Percentiles rank a stretch among this genome's conserved stretches.
Conservation (phyloP, 2,113 vertebrate species). For the Tinamus guttatus region DNA sequence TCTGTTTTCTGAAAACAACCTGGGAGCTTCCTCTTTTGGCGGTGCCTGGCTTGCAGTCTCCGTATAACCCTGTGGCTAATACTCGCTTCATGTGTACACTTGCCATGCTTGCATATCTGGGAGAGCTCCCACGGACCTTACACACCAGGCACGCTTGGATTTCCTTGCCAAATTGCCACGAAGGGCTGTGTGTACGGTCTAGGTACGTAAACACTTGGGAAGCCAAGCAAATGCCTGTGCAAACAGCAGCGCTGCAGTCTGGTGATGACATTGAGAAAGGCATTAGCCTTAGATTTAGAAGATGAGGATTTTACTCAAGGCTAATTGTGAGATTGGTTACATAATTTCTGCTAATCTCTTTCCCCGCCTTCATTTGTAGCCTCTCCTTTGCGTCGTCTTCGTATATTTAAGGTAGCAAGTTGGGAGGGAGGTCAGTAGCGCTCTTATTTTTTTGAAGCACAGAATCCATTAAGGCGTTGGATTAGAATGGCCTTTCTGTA, state of each 20-base stretch:
- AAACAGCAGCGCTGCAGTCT: neutral
- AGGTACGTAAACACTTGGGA: neutral
- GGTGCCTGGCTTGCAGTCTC: neutral
- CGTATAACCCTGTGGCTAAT: no score
- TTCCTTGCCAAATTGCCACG: neutral
- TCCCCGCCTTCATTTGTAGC: neutral
- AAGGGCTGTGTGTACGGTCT: neutral
- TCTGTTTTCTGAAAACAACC: neutral
- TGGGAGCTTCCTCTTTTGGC: neutral
- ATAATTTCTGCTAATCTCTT: neutral
- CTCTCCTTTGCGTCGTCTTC: neutral
- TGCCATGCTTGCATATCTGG: neutral
- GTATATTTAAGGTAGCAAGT: accelerated
- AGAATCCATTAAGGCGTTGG: neutral
- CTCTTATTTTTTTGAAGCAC: neutral
- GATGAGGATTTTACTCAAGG: neutral
- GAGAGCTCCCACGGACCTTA: neutral
- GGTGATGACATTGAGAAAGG: neutral
- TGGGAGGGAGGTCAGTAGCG: neutral
- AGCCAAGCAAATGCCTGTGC: no score
- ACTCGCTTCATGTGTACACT: neutral
- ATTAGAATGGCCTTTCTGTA: neutral
- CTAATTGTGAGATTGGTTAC: accelerated
- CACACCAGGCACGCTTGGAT: neutral
- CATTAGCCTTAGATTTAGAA: no score